A percentile compares a stretch with the other conserved stretches of the same genome.
Evolutionary conservation across 2,113 vertebrate genomes (phyloP).

Genomic region (Rafetus swinhoei): DNA sequence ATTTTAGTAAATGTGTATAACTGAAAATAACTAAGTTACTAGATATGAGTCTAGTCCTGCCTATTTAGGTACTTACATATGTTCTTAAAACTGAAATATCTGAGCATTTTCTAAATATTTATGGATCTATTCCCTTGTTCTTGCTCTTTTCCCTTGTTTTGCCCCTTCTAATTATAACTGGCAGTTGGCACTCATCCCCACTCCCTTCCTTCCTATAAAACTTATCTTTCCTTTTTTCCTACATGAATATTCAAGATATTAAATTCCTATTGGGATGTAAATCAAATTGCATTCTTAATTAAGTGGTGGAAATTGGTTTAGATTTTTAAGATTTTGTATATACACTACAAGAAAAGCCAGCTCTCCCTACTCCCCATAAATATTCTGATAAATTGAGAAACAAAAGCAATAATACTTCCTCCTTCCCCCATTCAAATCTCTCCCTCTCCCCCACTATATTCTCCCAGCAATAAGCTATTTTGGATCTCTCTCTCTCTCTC

Average conservation of each 20-base stretch:
- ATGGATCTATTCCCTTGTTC: background rate
- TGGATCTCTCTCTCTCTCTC: background rate
- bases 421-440: too few relatives aligned
- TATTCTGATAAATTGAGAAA: background rate
- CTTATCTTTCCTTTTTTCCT: background rate
- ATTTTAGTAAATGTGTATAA: background rate
- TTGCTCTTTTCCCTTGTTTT: background rate
- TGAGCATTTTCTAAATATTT: background rate
- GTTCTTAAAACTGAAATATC: background rate
- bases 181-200: background rate
- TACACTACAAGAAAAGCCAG: rapidly evolving
- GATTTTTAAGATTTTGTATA: background rate
- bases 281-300: background rate
- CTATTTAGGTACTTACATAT: background rate
- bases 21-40: background rate
- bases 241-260: background rate
- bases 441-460: background rate
- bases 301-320: background rate
- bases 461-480: background rate
- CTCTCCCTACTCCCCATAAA: background rate
- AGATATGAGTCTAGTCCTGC: background rate
- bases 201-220: background rate
- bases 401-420: background rate
- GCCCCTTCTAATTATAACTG: background rate
- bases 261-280: background rate